Evolutionary conservation across 2,888 invertebrate genomes (phyloP).

Genomic region (Rhynchonema sp.): DNA sequence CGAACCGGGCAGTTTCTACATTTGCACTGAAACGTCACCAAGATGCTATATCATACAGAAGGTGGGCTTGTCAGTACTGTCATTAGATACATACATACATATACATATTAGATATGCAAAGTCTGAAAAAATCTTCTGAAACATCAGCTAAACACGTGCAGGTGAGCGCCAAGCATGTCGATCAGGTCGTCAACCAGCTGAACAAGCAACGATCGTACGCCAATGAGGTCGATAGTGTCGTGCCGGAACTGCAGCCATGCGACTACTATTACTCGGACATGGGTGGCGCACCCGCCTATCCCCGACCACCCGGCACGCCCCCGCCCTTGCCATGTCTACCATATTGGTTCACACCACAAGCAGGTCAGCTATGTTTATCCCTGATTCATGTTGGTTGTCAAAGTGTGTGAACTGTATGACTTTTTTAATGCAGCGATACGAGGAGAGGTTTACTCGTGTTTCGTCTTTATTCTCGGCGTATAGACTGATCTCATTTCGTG

Average conservation of each 20-base stretch:
- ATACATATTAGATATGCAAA: too few relatives aligned
- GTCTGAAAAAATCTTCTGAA: too few relatives aligned
- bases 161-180: slow-evolving; percentile 5
- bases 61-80: slow-evolving; percentile 30
- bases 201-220: background rate
- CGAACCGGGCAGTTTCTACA: slow-evolving; percentile 30
- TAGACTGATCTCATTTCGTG: too few relatives aligned
- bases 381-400: too few relatives aligned
- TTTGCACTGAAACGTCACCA: slow-evolving; percentile 44
- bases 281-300: slow-evolving; percentile 18
- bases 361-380: background rate
- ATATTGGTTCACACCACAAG: slow-evolving; percentile 15
- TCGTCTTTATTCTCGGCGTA: too few relatives aligned
- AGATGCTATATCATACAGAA: slow-evolving; percentile 46
- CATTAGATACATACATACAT: too few relatives aligned
- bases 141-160: too few relatives aligned
- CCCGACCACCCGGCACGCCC: slow-evolving; percentile 10
- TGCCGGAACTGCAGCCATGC: background rate
- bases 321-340: slow-evolving; percentile 26
- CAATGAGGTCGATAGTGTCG: background rate
- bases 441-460: too few relatives aligned
- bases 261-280: background rate
- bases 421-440: too few relatives aligned
- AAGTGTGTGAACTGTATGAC: too few relatives aligned
- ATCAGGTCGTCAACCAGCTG: slow-evolving; percentile 2